Evolutionary conservation across 2,797 vertebrate species (phyloP).

Genomic region (Alcedo atthis): DNA sequence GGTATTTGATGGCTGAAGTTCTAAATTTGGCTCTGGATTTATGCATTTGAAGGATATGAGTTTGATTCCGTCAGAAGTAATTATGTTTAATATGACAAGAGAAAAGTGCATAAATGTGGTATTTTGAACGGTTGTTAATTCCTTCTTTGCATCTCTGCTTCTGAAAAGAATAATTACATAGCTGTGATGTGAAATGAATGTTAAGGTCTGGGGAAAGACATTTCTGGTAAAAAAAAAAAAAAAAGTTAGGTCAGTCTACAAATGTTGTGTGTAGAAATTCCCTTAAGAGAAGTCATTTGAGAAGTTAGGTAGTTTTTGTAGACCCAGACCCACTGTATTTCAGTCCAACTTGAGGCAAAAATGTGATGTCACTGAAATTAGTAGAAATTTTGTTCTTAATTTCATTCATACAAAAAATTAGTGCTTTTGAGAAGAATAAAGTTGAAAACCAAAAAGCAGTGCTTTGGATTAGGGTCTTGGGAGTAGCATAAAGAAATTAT

Average conservation of each 20-base stretch:
- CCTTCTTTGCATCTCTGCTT: slow-evolving; percentile 37
- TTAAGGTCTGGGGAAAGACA: background rate
- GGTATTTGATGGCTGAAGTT: background rate
- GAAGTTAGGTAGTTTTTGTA: background rate
- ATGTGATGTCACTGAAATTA: background rate
- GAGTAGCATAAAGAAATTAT: rapidly evolving
- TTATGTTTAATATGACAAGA: slow-evolving; percentile 56
- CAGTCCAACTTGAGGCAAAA: background rate
- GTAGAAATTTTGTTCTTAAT: background rate
- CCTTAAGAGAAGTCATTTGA: background rate
- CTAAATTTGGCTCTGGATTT: slow-evolving; percentile 54
- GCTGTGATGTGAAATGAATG: slow-evolving; percentile 10
- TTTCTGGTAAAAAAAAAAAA: background rate
- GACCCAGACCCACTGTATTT: background rate
- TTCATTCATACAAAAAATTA: background rate
- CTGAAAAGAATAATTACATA: slow-evolving; percentile 35
- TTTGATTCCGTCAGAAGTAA: slow-evolving; percentile 62
- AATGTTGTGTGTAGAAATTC: background rate
- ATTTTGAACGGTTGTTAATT: slow-evolving; percentile 32
- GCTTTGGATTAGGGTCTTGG: background rate
- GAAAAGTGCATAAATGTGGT: slow-evolving; percentile 44
- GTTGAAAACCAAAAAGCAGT: background rate
- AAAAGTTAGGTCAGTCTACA: background rate
- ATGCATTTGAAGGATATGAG: slow-evolving; percentile 12
- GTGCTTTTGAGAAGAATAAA: background rate